A percentile compares a stretch with the other conserved stretches of the same genome.
phyloP scores from a whole-genome alignment of 2,113 vertebrate species.

The Siphamia tubifer region DNA sequence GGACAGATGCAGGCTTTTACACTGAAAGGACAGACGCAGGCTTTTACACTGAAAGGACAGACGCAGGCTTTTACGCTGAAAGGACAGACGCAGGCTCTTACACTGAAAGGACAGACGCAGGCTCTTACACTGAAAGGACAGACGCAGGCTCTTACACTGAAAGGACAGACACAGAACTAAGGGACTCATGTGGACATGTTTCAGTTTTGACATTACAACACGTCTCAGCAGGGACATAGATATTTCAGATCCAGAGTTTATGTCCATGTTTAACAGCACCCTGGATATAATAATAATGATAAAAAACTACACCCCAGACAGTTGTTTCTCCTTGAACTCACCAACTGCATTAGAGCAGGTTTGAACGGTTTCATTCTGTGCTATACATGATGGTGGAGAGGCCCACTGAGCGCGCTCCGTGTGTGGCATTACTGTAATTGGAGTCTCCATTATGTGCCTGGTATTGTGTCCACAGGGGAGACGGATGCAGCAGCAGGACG shows the following conservation, averaged over 20 bases:
- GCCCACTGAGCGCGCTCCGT: background rate
- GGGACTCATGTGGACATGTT: background rate
- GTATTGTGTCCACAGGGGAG: background rate
- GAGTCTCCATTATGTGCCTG: background rate
- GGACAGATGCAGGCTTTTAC: too few relatives aligned
- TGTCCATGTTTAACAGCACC: background rate
- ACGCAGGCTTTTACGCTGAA: background rate
- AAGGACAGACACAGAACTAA: background rate
- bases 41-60: too few relatives aligned
- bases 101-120: too few relatives aligned
- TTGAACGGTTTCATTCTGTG: background rate
- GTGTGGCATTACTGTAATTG: background rate
- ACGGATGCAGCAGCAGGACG: background rate
- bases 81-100: too few relatives aligned
- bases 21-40: too few relatives aligned
- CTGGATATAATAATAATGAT: too few relatives aligned
- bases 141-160: background rate
- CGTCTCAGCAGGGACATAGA: background rate
- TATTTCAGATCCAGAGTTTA: background rate
- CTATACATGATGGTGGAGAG: background rate
- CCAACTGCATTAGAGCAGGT: too few relatives aligned
- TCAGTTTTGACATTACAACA: background rate
- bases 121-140: background rate
- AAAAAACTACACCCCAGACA: background rate
- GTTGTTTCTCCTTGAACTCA: constrained; percentile 1